Evolutionary conservation across 2,888 invertebrate genomes (phyloP), one percentile per base, ranked within the genome.

Genomic region (Aphodius sticticus): DNA sequence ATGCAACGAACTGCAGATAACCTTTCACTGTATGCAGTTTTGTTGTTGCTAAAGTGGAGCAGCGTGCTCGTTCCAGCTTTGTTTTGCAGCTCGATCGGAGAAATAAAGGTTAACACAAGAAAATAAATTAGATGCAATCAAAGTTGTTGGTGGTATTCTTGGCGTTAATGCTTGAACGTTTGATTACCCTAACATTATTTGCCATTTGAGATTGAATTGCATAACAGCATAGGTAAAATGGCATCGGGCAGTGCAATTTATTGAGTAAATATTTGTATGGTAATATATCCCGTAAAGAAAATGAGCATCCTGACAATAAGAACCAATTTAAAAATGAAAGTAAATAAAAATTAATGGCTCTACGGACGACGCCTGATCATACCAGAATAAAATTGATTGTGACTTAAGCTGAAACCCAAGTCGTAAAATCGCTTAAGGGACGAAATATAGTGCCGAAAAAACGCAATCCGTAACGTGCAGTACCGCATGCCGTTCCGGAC

Each of bases 1-100:
- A 69, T 69, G 75, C 75, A 76, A 37, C 70, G 76, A 76, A 78
- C 76, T 78, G 72, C 69, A 78, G 74, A 74, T 72, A 78, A 78
- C 37, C 78, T 78, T 69, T 78, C 75, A 75, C 76, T 69, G 37
- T 53, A 53, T 53, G 53, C 53, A 53, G 53, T 53, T 53, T 53
- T 53, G 53, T 53, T 53, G 53, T 12, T 53, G 53, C 9, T 53
- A 53, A 53, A 53, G 53, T 53, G 53, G 53, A 53, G 53, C 53
- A 53, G 53, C 53, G 53, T 53, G 14, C 76, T 72, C 69, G 76
- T 76, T 37, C 26, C 69, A 36, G 69, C 14, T 69, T 69, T 16
- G 37, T 38, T 72, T 36, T 69, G 71, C 77, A 38, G 69, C 53
- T 53, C 53, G 53, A 53, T 53, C 53, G 53, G 9, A 53, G 53